Evolutionary conservation across 2,113 vertebrate genomes (phyloP), one percentile per base, ranked within the genome.

Genomic region (Benthochromis sp.): DNA sequence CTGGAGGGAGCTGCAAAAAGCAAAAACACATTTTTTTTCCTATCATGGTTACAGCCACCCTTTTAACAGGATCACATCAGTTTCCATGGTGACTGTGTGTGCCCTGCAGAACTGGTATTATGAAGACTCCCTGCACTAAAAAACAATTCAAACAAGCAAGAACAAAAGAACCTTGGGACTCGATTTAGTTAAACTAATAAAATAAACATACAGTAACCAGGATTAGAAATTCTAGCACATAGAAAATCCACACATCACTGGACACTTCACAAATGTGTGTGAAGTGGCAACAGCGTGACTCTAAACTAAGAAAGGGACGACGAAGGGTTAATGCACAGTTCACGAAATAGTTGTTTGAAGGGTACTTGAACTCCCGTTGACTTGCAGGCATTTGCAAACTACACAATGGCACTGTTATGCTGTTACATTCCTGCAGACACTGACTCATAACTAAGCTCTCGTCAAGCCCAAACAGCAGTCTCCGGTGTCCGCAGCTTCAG

Each of bases 361-460:
- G 16, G 43, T 84, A 45, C 84, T 93, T 92, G 82, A 94, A 88
- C 89, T 84, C 52, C 21, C 13, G 10, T 80, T 89, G 91, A 91
- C 57, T 89, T 40, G 57, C 34, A 84, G 63, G 86, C 81, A 84
- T 89, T 90, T 90, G 82, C 4, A 9, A 66, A 89, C 59, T 31
- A 16, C 24, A 86, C 80, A 87, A 81, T 69, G 50, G n/a, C 66
- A 55, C 40, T 71, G 19, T 52, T 78, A 78, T 19, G 57, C 57
- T 40, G 71, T 76, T 85, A 47, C 50, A 40, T 79, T 90, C 21
- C 63, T 81, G 36, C 82, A 50, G 53, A 66, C 21, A 81, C 43
- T 85, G 82, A 91, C 81, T 88, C 89, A 82, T 54, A 59, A 53
- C 84, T 61, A 81, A 88, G 50, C 40, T 7, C 4, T 84, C 19